These are phyloP conservation scores for Cerceris ruficornis DNA, from an alignment of 2,888 invertebrate species.

Conservation along the genomic window DNA sequence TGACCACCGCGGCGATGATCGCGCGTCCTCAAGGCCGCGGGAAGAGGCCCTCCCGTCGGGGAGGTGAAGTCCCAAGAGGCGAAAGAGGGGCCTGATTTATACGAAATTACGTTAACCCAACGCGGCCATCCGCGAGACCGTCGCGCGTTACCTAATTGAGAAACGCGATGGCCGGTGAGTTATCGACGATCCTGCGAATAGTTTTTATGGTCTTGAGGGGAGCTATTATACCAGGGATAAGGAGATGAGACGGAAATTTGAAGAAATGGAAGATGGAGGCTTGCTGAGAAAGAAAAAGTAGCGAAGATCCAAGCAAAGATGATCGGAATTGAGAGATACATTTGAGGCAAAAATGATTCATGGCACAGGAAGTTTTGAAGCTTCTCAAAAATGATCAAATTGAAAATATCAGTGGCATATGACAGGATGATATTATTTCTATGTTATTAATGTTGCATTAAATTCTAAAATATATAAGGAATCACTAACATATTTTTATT, in stretches of 20 bases:
- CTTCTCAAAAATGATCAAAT: too few species aligned
- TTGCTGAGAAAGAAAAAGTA: background rate
- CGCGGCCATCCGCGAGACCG: slow-evolving; percentile 58
- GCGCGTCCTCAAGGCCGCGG: slow-evolving; percentile 46
- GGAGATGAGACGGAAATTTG: background rate
- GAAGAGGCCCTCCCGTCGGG: slow-evolving; percentile 63
- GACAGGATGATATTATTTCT: too few species aligned
- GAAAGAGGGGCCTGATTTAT: slow-evolving; percentile 76
- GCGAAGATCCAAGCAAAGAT: background rate
- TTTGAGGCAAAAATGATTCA: too few species aligned
- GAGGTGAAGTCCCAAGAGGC: slow-evolving; percentile 42
- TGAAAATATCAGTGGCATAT: too few species aligned
- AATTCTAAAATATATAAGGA: too few species aligned
- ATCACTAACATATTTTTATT: too few species aligned
- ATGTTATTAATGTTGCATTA: too few species aligned
- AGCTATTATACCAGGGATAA: slow-evolving; percentile 30
- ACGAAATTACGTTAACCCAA: slow-evolving; percentile 75
- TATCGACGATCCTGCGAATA: slow-evolving; percentile 74
- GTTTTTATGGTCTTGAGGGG: slow-evolving; percentile 64
- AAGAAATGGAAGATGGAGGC: background rate
- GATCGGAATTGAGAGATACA: too few species aligned
- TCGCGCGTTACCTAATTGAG: slow-evolving; percentile 78
- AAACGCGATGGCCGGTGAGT: slow-evolving; percentile 78
- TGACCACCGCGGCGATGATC: slow-evolving; percentile 22
- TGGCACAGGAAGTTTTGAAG: too few species aligned